Evolutionary conservation across 2,113 vertebrate species (phyloP).

Genomic region (Aviceda subcristata): DNA sequence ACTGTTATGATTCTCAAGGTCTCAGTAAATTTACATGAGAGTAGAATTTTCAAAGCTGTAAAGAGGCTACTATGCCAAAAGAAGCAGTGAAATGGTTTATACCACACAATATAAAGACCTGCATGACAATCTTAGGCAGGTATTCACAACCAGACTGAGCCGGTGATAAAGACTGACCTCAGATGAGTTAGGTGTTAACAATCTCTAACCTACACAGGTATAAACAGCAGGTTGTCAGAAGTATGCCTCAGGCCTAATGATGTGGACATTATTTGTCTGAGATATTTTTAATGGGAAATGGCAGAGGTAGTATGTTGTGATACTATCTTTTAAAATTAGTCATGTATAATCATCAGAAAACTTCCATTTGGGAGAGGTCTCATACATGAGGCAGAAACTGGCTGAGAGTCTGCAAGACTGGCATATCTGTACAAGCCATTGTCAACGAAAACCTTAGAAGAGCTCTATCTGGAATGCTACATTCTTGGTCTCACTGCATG

Average conservation of each 20-base stretch:
- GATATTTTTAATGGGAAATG: neutral
- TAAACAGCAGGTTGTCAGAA: neutral
- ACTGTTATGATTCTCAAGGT: neutral
- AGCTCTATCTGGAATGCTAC: neutral
- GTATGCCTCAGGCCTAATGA: neutral
- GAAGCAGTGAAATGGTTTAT: neutral
- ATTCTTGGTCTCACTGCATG: neutral
- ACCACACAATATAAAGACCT: neutral
- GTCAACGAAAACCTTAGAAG: neutral
- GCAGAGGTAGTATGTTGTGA: neutral
- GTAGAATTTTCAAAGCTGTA: neutral
- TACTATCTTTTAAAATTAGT: conserved; percentile 41
- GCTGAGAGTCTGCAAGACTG: neutral
- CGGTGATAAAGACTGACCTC: neutral
- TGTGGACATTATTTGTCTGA: conserved; percentile 22
- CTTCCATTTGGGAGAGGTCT: neutral
- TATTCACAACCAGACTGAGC: neutral
- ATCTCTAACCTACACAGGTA: neutral
- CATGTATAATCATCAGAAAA: neutral
- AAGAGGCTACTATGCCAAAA: neutral
- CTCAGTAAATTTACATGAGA: neutral
- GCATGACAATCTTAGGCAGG: neutral
- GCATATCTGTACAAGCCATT: neutral
- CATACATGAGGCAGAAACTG: neutral
- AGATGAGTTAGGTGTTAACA: neutral